Conservation (phyloP, 2,888 invertebrate genomes). For the Pemphredon lugubris region DNA sequence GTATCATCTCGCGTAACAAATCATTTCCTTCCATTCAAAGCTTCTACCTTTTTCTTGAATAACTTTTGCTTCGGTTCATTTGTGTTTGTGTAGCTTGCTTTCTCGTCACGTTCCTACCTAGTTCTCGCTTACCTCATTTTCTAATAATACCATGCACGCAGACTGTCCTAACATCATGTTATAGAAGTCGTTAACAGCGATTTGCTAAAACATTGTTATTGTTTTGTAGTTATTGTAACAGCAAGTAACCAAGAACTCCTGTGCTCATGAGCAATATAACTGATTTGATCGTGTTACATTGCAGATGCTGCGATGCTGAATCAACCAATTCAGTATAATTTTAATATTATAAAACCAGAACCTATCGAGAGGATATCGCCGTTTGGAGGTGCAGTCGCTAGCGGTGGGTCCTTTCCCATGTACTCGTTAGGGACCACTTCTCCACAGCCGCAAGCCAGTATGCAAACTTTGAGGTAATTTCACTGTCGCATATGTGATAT, state of each 20-base stretch:
- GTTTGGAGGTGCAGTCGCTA: constrained; percentile 52
- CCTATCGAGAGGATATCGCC: constrained; percentile 66
- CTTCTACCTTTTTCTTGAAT: background rate
- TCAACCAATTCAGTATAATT: constrained; percentile 66
- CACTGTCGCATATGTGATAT: background rate
- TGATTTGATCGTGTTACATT: constrained; percentile 39
- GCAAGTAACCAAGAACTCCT: too few relatives aligned
- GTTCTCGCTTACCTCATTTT: too few relatives aligned
- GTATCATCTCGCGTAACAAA: constrained; percentile 11
- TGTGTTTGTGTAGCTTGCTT: background rate
- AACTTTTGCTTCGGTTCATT: background rate
- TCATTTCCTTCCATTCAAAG: constrained; percentile 11
- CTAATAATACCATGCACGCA: too few relatives aligned
- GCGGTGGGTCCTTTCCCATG: constrained; percentile 57
- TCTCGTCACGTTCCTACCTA: background rate
- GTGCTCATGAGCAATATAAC: too few relatives aligned
- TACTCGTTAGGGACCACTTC: constrained; percentile 58
- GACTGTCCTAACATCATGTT: too few relatives aligned
- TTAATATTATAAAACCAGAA: constrained; percentile 72
- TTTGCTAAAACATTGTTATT: too few relatives aligned
- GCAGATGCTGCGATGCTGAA: constrained; percentile 63
- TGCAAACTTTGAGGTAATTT: constrained; percentile 64
- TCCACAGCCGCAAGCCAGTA: constrained; percentile 51
- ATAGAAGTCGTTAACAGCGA: too few relatives aligned
- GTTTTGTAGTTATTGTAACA: too few relatives aligned